Base-by-base conservation (phyloP, 2,113 vertebrate genomes). In the Micronycteris hirsuta region DNA sequence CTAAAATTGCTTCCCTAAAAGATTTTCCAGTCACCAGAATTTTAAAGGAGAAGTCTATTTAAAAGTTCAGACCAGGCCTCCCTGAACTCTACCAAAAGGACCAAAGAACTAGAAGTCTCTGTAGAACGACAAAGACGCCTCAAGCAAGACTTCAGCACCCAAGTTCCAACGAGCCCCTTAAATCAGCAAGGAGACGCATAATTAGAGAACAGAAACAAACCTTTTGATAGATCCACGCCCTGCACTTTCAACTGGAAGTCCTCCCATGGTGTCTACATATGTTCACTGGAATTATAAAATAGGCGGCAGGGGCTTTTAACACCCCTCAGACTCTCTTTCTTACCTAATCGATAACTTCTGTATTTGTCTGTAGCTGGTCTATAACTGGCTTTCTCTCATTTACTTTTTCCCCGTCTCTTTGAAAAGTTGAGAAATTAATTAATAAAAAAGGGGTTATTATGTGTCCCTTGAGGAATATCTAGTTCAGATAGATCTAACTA, bases 1-100 rank as follows among this genome's bases (percentile, higher is more conserved):
- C 33, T 94, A 82, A 94, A 94, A 63, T 43, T 71, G 38, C 31
- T 49, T 89, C 94, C 36, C 26, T 54, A 22, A 88, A 89, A 93
- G 33, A 47, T 56, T 68, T 78, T 19, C 67, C 78, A 96, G 74
- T 38, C 74, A 45, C 33, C 28, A 95, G n/a, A 73, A 85, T 49
- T 85, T 85, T 91, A 71, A 65, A 77, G 22, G 26, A 93, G 85
- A 86, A 11, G 33, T 74, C 80, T 49, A 45, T 41, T 47, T 31
- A 88, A 49, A 88, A 73, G 41, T 76, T 65, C 41, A 88, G 73
- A 65, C 11, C 43, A 93, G 43, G 17, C 49, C 38, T 84, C 45
- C 3, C 24, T 85, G 65, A 91, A 68, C 12, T 93, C n/a, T 54
- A 67, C 33, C 5, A 28, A 63, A 68, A 52, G 16, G 26, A 28